Evolutionary conservation across 1,140 invertebrate species (phyloP).

Genomic region (Melitaea cinxia): DNA sequence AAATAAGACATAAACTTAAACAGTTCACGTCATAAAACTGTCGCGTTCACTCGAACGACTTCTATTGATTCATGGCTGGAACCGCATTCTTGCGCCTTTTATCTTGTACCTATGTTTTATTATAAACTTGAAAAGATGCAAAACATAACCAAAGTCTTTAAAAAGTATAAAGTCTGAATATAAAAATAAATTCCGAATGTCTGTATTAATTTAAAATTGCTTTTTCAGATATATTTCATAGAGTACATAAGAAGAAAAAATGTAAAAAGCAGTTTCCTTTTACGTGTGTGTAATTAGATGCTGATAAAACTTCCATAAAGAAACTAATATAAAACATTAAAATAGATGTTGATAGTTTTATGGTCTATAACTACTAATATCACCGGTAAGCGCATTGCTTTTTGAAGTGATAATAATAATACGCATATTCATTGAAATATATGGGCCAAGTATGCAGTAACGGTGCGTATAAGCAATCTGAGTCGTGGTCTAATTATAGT

Average conservation of each 20-base stretch:
- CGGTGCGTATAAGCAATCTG: constrained; percentile 61
- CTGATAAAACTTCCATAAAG: no score
- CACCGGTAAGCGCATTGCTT: constrained; percentile 3
- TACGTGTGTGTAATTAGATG: no score
- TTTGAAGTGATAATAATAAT: constrained; percentile 24
- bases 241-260: no score
- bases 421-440: constrained; percentile 47
- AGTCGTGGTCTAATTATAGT: constrained; percentile 66
- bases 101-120: not conserved
- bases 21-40: constrained; percentile 18
- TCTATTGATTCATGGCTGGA: constrained; percentile 14
- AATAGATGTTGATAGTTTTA: not conserved
- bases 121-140: not conserved
- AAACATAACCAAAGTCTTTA: not conserved
- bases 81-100: constrained; percentile 14
- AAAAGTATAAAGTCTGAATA: not conserved
- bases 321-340: not conserved
- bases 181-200: not conserved
- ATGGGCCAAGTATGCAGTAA: constrained; percentile 64
- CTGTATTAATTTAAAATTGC: not conserved
- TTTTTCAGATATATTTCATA: no score
- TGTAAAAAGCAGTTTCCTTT: no score
- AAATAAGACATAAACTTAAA: constrained; percentile 1
- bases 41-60: constrained; percentile 17
- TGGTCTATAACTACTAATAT: not conserved